Base-by-base conservation (phyloP, 2,888 invertebrate species). In the Mycalesis mineus region DNA sequence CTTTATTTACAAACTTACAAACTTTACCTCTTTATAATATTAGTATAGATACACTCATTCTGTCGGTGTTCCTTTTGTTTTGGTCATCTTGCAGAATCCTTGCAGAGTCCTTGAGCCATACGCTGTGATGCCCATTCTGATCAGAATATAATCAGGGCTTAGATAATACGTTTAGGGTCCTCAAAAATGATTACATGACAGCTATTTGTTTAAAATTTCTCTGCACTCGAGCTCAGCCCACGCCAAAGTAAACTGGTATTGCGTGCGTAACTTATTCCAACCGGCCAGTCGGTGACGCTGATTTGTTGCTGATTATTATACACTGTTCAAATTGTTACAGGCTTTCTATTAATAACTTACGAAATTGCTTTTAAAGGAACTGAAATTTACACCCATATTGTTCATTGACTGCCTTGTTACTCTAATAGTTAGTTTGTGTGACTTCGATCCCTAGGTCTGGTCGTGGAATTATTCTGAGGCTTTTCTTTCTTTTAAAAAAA, bases 171-270 rank as follows among this genome's bases (percentile, higher is more conserved):
- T 42, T 57, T 14, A 50, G 29, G 39, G 39, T 17, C 11, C 40
- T 55, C 57, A 22, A 55, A 33, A 17, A 41, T 39, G 55, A 37
- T 42, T 44, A 37, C 28, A 39, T 39, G 47, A 49, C 54, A 59
- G 57, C 76, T 77, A 81, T 84, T 83, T 74, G 68, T 73, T 70
- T 74, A 78, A 77, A 81, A 78, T 86, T 84, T 86, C 85, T 78
- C 84, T 77, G 69, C 73, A 73, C 77, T 78, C 66, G 68, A 69
- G 60, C n/a, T 36, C 67, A 68, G 64, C 84, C 84, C 79, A 85
- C 85, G 75, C 75, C 51, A 40, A 44, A 54, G 59, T 45, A 51
- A 61, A 65, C 64, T 63, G 61, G 67, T 65, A 62, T 65, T 55
- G 61, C 58, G 60, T 64, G 62, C 64, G 61, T 63, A 64, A 63